phyloP scores from a whole-genome alignment of 2,888 invertebrate genomes.

The Drosophila neonasuta region DNA sequence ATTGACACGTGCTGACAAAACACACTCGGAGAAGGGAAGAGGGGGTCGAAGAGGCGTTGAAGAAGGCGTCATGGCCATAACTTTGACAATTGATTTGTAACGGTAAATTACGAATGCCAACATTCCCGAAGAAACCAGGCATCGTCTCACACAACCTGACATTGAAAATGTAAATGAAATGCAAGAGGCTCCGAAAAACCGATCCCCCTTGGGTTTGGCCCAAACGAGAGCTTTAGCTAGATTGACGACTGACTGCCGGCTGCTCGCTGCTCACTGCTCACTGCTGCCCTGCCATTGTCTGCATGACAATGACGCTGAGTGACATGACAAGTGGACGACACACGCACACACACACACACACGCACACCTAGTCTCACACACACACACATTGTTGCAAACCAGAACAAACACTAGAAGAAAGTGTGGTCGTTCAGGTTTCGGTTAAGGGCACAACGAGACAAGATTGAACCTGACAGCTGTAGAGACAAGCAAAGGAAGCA shows the following conservation, averaged over 20 bases:
- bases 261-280: constrained; percentile 34
- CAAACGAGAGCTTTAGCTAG: constrained; percentile 19
- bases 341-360: constrained; percentile 31
- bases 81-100: constrained; percentile 74
- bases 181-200: constrained; percentile 34
- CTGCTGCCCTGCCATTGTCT: constrained; percentile 54
- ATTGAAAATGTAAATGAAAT: constrained; percentile 62
- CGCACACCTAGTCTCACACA: neutral
- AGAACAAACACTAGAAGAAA: constrained; percentile 62
- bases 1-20: constrained; percentile 37
- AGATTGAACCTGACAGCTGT: constrained; percentile 72
- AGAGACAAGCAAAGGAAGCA: constrained; percentile 56
- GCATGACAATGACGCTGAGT: constrained; percentile 71
- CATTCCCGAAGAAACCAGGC: constrained; percentile 11
- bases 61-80: constrained; percentile 44
- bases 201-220: neutral
- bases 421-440: constrained; percentile 50
- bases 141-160: constrained; percentile 27
- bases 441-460: constrained; percentile 49
- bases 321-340: constrained; percentile 77
- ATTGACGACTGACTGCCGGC: constrained; percentile 45
- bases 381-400: constrained; percentile 48
- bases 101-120: constrained; percentile 71
- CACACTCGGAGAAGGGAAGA: neutral
- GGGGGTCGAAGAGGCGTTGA: constrained; percentile 11